A percentile compares a stretch with the other conserved stretches of the same genome.
phyloP scores from a whole-genome alignment of 2,113 vertebrate species.

The Epinephelus fuscoguttatus region DNA sequence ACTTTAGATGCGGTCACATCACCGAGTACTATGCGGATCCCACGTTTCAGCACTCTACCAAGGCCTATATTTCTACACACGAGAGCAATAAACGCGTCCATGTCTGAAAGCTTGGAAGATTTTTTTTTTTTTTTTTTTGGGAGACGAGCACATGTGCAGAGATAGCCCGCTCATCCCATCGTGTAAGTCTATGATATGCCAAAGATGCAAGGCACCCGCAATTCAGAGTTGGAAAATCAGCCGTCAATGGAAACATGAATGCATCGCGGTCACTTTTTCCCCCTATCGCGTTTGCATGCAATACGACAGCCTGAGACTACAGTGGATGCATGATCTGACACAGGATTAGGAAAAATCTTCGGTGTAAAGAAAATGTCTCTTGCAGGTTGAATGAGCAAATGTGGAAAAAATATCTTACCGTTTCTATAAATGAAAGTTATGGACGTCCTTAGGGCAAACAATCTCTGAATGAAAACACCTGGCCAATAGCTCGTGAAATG shows the following conservation, averaged over 20 bases:
- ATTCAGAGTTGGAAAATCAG: constrained; percentile 56
- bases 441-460: constrained; percentile 85
- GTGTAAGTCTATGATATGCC: constrained; percentile 35
- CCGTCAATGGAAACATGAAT: constrained; percentile 63
- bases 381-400: constrained; percentile 71
- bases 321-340: constrained; percentile 51
- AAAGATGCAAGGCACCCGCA: constrained; percentile 32
- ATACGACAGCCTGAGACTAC: constrained; percentile 39
- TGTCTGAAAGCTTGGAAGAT: constrained; percentile 7
- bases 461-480: constrained; percentile 83
- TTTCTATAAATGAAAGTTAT: constrained; percentile 85
- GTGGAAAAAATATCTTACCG: constrained; percentile 84
- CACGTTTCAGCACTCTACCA: constrained; percentile 43
- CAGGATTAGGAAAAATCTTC: constrained; percentile 25
- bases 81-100: constrained; percentile 40
- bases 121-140: background rate
- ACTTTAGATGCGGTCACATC: constrained; percentile 24
- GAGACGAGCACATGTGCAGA: constrained; percentile 63
- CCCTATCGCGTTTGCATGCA: constrained; percentile 64
- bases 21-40: constrained; percentile 44
- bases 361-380: constrained; percentile 38
- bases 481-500: constrained; percentile 78
- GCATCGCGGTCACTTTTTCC: constrained; percentile 64
- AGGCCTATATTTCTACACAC: constrained; percentile 56
- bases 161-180: constrained; percentile 22